Percentiles rank a stretch among this genome's conserved stretches.
These are phyloP conservation scores for Tupaia tana DNA, from an alignment of 2,113 vertebrate species.

Conservation along the genomic window DNA sequence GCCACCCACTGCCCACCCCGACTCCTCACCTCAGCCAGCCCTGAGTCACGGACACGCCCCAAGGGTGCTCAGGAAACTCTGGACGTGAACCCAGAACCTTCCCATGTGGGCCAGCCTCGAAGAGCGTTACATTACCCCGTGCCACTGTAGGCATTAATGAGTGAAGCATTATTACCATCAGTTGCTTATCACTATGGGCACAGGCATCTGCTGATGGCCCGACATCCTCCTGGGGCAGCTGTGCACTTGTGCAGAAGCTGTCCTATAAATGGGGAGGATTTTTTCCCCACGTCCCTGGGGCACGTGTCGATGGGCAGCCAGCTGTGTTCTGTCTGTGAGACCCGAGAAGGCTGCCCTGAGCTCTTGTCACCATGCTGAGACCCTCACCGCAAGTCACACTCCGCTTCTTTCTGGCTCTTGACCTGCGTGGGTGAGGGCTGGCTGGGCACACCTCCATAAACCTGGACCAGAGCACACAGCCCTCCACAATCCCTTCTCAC, in stretches of 20 bases:
- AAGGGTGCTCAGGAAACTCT: too few species aligned
- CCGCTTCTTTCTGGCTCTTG: neutral
- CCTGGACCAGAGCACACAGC: neutral
- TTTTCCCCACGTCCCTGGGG: neutral
- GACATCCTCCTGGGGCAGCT: slow-evolving; percentile 19
- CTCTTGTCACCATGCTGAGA: neutral
- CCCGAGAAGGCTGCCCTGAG: neutral
- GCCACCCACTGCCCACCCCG: too few species aligned
- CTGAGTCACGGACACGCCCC: too few species aligned
- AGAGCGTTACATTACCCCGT: too few species aligned
- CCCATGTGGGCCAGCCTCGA: too few species aligned
- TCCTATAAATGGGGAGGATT: neutral
- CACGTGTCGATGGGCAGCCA: neutral
- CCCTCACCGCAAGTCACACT: neutral
- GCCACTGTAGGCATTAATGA: slow-evolving; percentile 16
- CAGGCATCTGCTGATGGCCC: neutral
- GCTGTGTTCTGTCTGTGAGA: neutral
- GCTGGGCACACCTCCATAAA: neutral
- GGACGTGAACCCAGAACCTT: too few species aligned
- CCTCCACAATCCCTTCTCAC: neutral
- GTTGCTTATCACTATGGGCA: neutral
- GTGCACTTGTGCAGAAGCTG: neutral
- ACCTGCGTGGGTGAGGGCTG: neutral
- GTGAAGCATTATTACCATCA: neutral
- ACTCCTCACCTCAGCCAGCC: too few species aligned